Evolutionary conservation across 2,113 vertebrate species (phyloP).

Genomic region (Notechis scutatus): DNA sequence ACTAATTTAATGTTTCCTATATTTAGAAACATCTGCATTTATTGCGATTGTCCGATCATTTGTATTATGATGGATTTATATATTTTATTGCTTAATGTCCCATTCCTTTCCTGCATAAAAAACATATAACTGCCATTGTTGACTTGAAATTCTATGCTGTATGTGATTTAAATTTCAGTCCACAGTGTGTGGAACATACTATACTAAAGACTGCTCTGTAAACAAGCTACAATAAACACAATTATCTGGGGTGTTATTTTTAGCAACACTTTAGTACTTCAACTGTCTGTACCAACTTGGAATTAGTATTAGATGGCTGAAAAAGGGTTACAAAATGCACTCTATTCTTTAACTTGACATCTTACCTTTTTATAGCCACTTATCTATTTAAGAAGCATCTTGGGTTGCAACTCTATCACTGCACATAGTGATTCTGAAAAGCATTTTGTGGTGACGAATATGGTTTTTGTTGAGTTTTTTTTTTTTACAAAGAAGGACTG

Average conservation of each 20-base stretch:
- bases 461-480: neutral
- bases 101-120: neutral
- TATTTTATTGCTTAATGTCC: slow-evolving; percentile 33
- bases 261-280: neutral
- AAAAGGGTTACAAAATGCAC: slow-evolving; percentile 36
- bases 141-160: neutral
- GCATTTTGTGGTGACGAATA: slow-evolving; percentile 19
- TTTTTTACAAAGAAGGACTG: neutral
- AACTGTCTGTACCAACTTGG: slow-evolving; percentile 31
- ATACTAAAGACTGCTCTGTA: neutral
- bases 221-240: slow-evolving; percentile 6
- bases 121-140: neutral
- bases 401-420: slow-evolving; percentile 32
- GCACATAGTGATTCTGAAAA: slow-evolving; percentile 38
- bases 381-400: slow-evolving; percentile 20
- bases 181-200: neutral
- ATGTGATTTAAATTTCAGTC: neutral
- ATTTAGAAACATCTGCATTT: neutral
- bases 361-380: slow-evolving; percentile 33
- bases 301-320: slow-evolving; percentile 7
- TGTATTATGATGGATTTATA: neutral
- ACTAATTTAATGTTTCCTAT: neutral
- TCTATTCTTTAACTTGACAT: slow-evolving; percentile 38
- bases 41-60: neutral
- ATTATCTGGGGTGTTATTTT: slow-evolving; percentile 13